Evolutionary conservation across 2,888 invertebrate species (phyloP), one percentile per base, ranked within the genome.

Genomic region (Camptogramma bilineatum): DNA sequence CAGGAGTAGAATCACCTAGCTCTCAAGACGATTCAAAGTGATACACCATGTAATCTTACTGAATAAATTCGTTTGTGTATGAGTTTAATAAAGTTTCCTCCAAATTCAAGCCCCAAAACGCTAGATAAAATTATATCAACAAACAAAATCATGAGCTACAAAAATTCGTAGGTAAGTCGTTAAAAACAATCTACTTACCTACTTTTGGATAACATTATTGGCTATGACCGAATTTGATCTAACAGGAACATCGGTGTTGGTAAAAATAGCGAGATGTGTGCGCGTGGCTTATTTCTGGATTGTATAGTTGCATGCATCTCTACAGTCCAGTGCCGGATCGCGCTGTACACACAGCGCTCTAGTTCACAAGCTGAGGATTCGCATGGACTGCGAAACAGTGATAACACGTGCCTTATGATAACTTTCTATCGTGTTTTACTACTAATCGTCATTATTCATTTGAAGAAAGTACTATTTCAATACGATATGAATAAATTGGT

Each of bases 201-300:
- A 44, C 16, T 44, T 44, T 44, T 44, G 17, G 17, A 44, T 17
- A 44, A 17, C 16, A 44, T n/a, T 7, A 44, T 44, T 44, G 44
- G 2, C 48, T 21, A 4, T 21, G 48, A 48, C 48, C 48, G 21
- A 48, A 48, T 48, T 48, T 21, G 19, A 48, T 48, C 3, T 48
- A 48, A 21, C 13, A 21, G 21, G 48, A 48, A 48, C 19, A 21
- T 48, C 21, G 17, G 18, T 19, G 28, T 28, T 28, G 48, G 21
- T 48, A 19, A 48, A 48, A 48, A 48, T 48, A 19, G 19, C 16
- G 44, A 44, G 13, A n/a, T 19, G 13, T 19, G 21, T 13, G 48
- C 46, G 46, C 21, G 21, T 1, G 21, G 48, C 21, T 48, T 21
- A 21, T 21, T 21, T 48, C 48, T 48, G 48, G 48, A 21, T 13